Evolutionary conservation across 2,888 invertebrate genomes (phyloP), one percentile per base, ranked within the genome.

Genomic region (Dasypogon diadema): DNA sequence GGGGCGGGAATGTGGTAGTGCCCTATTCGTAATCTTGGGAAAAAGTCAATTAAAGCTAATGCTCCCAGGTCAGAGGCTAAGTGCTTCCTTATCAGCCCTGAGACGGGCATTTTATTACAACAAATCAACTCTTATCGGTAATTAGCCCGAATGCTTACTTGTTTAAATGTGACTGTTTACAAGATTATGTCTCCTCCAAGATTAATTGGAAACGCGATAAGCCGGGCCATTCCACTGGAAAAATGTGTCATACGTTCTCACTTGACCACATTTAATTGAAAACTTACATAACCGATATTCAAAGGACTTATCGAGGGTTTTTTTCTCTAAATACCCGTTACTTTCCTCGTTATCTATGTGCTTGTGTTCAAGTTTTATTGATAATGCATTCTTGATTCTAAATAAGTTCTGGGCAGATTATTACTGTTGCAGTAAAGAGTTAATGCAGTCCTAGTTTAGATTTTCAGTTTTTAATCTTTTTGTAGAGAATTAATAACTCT

Each of bases 11-110:
- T n/a, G 24, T 46, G 30, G 54, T 2, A n/a, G 54, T 18, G 51
- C 54, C 12, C 51, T 37, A 22, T 16, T 21, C 46, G 46, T 24
- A 65, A 65, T 48, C 46, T 46, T 30, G 2, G 37, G 14, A 56
- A 73, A 73, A 73, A 73, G 58, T 75, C 58, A 75, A 75, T 75
- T 75, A 75, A 55, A 70, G 58, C 58, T 58, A 75, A 70, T 75
- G 68, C 34, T 70, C 22, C 37, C 48, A 21, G 76, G 76, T 74
- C 46, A 74, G 26, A 22, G 76, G 76, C 74, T 76, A 76, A 74
- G 68, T 76, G 65, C 30, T 68, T 74, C 68, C 48, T 68, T 76
- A 76, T 76, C 76, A 56, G 34, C 18, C 26, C 21, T 12, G 46
- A 58, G 46, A 21, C 30, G 74, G 58, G 46, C 58, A 74, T 74